A percentile compares a stretch with the other conserved stretches of the same genome.
phyloP scores from a whole-genome alignment of 2,888 invertebrate species.

The Kryphioiulus occultus region DNA sequence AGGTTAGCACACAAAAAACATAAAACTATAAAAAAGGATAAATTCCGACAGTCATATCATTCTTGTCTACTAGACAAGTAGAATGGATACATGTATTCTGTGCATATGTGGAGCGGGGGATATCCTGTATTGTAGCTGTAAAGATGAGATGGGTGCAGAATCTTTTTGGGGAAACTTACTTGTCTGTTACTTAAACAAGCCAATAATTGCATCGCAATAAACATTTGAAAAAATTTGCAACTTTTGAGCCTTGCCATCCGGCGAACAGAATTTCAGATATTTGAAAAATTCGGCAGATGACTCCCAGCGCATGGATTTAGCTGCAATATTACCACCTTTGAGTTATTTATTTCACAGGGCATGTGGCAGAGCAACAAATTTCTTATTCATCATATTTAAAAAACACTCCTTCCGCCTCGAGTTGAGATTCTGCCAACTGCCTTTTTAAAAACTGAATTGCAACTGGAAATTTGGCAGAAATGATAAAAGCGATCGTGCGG shows the following conservation, averaged over 20 bases:
- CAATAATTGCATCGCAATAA: too few species aligned
- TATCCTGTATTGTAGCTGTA: too few species aligned
- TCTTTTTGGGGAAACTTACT: too few species aligned
- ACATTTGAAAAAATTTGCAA: too few species aligned
- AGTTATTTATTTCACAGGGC: background rate
- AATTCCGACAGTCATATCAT: too few species aligned
- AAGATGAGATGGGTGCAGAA: too few species aligned
- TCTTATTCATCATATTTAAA: background rate
- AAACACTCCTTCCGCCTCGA: background rate
- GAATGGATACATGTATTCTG: too few species aligned
- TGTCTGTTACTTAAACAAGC: too few species aligned
- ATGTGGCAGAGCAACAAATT: conserved; percentile 11
- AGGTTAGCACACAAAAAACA: too few species aligned
- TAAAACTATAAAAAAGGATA: too few species aligned
- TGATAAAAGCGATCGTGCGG: background rate
- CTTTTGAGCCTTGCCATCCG: background rate
- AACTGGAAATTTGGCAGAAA: background rate
- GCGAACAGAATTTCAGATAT: background rate
- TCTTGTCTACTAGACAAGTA: too few species aligned
- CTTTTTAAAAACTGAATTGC: background rate
- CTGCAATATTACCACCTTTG: background rate
- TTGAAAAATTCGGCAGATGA: background rate
- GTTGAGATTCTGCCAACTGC: background rate
- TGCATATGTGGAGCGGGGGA: too few species aligned
- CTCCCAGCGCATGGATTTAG: background rate